A percentile compares a stretch with the other conserved stretches of the same genome.
Conservation (phyloP, 2,113 vertebrate genomes). For the Actenoides lindsayi region DNA sequence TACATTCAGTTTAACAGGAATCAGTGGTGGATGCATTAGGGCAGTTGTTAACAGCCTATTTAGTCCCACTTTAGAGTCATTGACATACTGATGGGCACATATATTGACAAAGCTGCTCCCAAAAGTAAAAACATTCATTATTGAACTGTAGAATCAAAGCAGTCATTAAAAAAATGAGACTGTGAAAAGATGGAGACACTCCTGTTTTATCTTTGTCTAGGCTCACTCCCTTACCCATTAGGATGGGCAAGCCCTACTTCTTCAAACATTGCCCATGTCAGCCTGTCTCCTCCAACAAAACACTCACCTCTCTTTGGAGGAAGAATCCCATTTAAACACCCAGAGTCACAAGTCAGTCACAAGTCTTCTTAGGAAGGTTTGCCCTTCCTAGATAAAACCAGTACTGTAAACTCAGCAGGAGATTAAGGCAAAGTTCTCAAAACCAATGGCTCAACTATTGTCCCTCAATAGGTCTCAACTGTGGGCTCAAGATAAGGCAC, state of each 20-base stretch:
- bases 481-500: conserved; percentile 27
- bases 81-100: neutral
- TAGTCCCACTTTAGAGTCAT: neutral
- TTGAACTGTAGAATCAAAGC: neutral
- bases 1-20: neutral
- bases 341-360: neutral
- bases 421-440: conserved; percentile 39
- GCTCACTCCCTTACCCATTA: neutral
- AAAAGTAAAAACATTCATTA: neutral
- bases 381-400: conserved; percentile 42
- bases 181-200: neutral
- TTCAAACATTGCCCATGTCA: neutral
- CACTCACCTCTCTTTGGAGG: neutral
- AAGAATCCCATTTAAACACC: neutral
- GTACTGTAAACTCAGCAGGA: conserved; percentile 48
- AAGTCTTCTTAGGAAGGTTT: conserved; percentile 3
- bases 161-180: neutral
- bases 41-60: neutral
- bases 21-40: neutral
- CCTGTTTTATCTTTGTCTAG: neutral
- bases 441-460: conserved; percentile 38
- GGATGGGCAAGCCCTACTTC: neutral
- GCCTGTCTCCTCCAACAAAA: neutral
- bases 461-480: neutral
- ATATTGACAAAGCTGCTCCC: neutral